Percentiles rank a stretch among this genome's conserved stretches.
Conservation (phyloP, 2,113 vertebrate genomes). For the Climacteris rufus region DNA sequence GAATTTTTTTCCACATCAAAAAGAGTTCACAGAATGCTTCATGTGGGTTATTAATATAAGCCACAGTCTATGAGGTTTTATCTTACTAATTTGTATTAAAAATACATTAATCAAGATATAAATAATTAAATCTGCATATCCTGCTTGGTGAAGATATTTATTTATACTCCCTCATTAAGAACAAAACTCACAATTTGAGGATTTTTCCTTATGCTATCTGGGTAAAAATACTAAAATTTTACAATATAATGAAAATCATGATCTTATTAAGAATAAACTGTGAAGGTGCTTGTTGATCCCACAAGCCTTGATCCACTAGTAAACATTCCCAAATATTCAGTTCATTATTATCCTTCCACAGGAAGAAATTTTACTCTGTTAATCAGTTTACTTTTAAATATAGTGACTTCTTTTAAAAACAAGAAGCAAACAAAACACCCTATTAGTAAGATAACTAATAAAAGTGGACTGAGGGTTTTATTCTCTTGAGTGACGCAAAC, state of each 20-base stretch:
- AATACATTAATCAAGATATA: not conserved
- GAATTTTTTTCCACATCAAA: not conserved
- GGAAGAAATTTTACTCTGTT: not conserved
- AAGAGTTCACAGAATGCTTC: not conserved
- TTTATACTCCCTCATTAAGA: not conserved
- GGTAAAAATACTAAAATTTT: not conserved
- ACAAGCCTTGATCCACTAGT: not conserved
- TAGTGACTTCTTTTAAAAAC: not conserved
- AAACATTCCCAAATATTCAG: not conserved
- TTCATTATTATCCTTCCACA: not conserved
- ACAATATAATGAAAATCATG: not conserved
- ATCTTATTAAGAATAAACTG: not conserved
- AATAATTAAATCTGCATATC: not conserved
- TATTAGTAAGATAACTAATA: not conserved
- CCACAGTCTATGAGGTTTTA: not conserved
- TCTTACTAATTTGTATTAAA: not conserved
- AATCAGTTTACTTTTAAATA: not conserved
- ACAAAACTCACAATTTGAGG: not conserved
- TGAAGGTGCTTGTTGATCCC: not conserved
- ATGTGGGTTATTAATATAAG: not conserved
- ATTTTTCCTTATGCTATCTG: not conserved
- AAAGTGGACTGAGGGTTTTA: not conserved
- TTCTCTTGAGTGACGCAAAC: not conserved
- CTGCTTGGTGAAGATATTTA: not conserved
- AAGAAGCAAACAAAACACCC: not conserved